These are phyloP conservation scores for Cantharis lateralis DNA, from an alignment of 2,888 invertebrate genomes.

Conservation along the genomic window DNA sequence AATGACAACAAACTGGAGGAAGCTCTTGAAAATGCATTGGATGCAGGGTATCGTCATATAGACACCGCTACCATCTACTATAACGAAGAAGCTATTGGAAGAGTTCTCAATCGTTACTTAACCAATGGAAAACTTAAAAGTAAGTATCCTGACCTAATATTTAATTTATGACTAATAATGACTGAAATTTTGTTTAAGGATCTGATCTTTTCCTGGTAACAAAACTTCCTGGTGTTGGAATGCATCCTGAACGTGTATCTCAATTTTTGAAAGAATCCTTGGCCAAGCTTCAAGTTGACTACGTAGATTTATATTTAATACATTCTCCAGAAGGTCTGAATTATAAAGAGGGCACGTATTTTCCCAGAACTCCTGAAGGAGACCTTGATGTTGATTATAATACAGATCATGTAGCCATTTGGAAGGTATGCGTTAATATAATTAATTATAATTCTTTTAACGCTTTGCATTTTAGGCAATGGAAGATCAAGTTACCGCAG, in stretches of 20 bases:
- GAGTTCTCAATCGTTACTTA: slow-evolving; percentile 40
- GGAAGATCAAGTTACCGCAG: slow-evolving; percentile 69
- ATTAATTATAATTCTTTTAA: background rate
- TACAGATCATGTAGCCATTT: slow-evolving; percentile 68
- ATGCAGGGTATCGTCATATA: slow-evolving; percentile 72
- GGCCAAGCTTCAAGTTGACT: slow-evolving; percentile 68
- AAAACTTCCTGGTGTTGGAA: slow-evolving; percentile 70
- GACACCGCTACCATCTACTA: slow-evolving; percentile 71
- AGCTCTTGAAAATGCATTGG: slow-evolving; percentile 68
- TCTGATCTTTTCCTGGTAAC: slow-evolving; percentile 79
- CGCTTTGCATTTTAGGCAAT: slow-evolving; percentile 58
- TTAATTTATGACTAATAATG: background rate
- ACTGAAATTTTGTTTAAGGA: slow-evolving; percentile 48
- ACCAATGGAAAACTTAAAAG: background rate
- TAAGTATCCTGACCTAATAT: background rate
- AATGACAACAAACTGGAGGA: slow-evolving; percentile 63
- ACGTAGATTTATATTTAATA: slow-evolving; percentile 77
- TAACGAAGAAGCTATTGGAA: slow-evolving; percentile 70
- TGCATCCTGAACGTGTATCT: slow-evolving; percentile 63
- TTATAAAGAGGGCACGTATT: slow-evolving; percentile 64
- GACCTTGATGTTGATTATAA: slow-evolving; percentile 59
- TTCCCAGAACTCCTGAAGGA: slow-evolving; percentile 64
- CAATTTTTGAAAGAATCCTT: slow-evolving; percentile 67
- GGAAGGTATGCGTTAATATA: slow-evolving; percentile 62
- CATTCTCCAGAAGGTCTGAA: slow-evolving; percentile 72